Evolutionary conservation across 2,888 invertebrate genomes (phyloP), one percentile per base, ranked within the genome.

Genomic region (Ophion slaviceki): DNA sequence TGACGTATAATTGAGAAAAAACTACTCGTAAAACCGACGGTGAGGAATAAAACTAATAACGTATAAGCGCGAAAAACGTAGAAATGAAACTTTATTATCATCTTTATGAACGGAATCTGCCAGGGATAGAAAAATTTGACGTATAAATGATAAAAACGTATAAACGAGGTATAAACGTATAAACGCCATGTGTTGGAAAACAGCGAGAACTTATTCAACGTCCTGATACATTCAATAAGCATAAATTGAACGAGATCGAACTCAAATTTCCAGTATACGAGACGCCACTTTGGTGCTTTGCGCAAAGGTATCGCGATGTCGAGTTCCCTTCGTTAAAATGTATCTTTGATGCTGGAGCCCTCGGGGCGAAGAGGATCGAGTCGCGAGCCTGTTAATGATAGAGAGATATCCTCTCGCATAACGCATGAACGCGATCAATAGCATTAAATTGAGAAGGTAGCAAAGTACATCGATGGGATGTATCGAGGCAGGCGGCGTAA

Each of bases 241-340:
- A 61, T 66, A 53, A 82, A 76, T 81, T 70, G 32, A n/a, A 62
- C 76, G 4, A 77, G 11, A 74, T 64, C 68, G 59, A 75, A 47
- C 40, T 72, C 61, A 20, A 70, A 45, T 32, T 14, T 59, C 40
- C 61, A 7, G 64, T 59, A 57, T 36, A 28, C 61, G 75, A 79
- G 17, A 79, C 24, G 64, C 68, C 57, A 14, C 20, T 17, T 47
- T 20, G 28, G 36, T 76, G 71, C 76, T 82, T 61, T 47, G 82
- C 57, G 80, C 68, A 68, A 75, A 11, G 61, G 62, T 77, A 67
- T 85, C 82, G 76, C 40, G 66, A 80, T 20, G 40, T 82, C 62
- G 80, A 68, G 67, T 57, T 77, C 10, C 85, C 80, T 8, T 40
- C 82, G 74, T 82, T 86, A 86, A 66, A 72, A 61, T 24, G 20